Evolutionary conservation across 53 echinoderm and acorn worm species (phyloP).

Genomic region (Temnopleurus reevesii): DNA sequence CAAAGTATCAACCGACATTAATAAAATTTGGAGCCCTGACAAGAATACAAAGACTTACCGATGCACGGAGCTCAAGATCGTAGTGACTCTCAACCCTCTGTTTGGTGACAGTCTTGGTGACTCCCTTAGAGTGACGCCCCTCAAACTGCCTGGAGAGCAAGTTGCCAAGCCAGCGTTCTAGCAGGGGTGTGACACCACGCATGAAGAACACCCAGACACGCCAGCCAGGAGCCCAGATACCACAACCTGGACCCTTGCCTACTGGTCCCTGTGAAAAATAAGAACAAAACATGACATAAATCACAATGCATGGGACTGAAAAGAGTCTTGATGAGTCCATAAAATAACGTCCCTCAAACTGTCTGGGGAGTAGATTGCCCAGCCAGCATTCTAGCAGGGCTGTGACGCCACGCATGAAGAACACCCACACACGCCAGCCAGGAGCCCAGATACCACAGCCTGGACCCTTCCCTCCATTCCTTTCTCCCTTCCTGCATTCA

Average conservation of each 20-base stretch:
- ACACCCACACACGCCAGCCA: constrained; percentile 99
- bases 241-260: constrained; percentile 97
- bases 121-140: constrained; percentile 98
- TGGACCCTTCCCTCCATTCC: constrained; percentile 97
- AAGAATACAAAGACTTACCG: constrained; percentile 77
- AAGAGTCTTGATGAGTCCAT: constrained; percentile 98
- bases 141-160: constrained; percentile 99
- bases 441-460: constrained; percentile 98
- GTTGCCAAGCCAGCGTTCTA: constrained; percentile 98
- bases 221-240: constrained; percentile 99
- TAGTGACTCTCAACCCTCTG: constrained; percentile 99
- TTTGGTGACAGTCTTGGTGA: constrained; percentile 98
- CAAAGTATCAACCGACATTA: no score
- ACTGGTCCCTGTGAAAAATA: constrained; percentile 82
- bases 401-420: constrained; percentile 99
- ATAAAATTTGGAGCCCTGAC: no score
- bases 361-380: constrained; percentile 94
- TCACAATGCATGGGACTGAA: background rate
- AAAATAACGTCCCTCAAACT: constrained; percentile 99
- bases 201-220: constrained; percentile 99
- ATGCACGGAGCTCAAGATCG: constrained; percentile 95
- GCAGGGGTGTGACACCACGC: constrained; percentile 96
- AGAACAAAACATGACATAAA: background rate
- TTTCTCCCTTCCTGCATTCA: no score
- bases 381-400: constrained; percentile 97